Percentiles rank a stretch among this genome's conserved stretches.
Evolutionary conservation across 2,113 vertebrate genomes (phyloP).

Genomic region (Alouatta palliata): DNA sequence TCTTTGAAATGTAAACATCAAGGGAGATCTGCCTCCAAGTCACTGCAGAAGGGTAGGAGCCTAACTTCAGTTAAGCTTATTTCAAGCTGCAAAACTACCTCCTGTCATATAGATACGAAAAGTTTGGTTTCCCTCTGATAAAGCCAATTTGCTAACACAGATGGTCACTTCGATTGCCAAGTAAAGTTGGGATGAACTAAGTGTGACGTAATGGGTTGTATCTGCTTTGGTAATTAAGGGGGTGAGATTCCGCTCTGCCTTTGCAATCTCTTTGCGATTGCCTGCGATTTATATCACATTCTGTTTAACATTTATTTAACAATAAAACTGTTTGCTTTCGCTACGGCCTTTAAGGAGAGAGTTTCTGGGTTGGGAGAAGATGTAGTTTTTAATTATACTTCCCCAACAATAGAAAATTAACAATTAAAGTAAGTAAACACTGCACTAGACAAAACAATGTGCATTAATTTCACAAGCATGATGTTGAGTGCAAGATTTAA

Average conservation of each 20-base stretch:
- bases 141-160: not conserved
- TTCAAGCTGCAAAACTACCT: not conserved
- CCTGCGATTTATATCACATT: not conserved
- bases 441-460: not conserved
- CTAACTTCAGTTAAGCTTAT: not conserved
- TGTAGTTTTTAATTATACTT: not conserved
- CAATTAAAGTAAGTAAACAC: not conserved
- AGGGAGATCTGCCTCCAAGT: not conserved
- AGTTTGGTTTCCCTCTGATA: not conserved
- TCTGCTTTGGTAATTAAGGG: not conserved
- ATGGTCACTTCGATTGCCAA: not conserved
- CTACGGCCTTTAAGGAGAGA: not conserved
- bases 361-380: not conserved
- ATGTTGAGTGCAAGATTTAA: not conserved
- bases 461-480: not conserved
- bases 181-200: not conserved
- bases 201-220: not conserved
- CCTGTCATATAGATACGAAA: not conserved
- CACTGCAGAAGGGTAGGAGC: not conserved
- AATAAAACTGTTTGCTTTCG: not conserved
- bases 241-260: not conserved
- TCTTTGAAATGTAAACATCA: not conserved
- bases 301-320: not conserved
- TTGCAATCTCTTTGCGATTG: not conserved
- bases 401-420: not conserved